Percentiles rank a stretch among this genome's conserved stretches.
Conservation (phyloP, 1,140 invertebrate genomes). For the Cherax destructor region DNA sequence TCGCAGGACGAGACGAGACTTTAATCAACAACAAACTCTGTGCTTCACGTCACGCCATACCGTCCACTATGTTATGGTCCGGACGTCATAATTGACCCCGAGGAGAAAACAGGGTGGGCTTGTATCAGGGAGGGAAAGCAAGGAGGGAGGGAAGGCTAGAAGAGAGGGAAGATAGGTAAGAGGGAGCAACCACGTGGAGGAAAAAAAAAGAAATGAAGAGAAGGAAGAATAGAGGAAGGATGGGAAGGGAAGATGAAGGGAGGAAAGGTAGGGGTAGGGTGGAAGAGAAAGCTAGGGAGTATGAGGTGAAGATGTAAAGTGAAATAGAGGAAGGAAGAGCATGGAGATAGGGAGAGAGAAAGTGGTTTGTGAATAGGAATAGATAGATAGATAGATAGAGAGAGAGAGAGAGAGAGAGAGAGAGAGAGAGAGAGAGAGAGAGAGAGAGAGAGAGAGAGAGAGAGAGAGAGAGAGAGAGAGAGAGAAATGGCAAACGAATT, state of each 20-base stretch:
- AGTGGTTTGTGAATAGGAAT: neutral
- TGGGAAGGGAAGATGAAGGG: neutral
- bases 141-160: neutral
- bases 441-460: neutral
- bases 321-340: neutral
- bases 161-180: neutral
- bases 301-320: neutral
- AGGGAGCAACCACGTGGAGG: neutral
- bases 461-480: neutral
- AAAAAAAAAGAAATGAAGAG: neutral
- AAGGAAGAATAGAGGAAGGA: neutral
- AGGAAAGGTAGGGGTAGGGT: neutral
- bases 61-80: constrained; percentile 19
- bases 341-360: too few relatives aligned
- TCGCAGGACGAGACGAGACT: neutral
- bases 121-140: neutral
- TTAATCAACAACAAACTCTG: constrained; percentile 32
- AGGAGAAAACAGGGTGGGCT: neutral
- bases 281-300: neutral
- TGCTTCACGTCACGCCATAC: constrained; percentile 16
- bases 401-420: neutral
- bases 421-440: neutral
- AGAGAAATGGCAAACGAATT: too few relatives aligned
- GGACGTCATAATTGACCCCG: constrained; percentile 8
- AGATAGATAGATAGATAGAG: neutral